A percentile compares a stretch with the other conserved stretches of the same genome.
These are phyloP conservation scores for Carpatolechia fugitivella DNA, from an alignment of 2,888 invertebrate species.

Conservation along the genomic window DNA sequence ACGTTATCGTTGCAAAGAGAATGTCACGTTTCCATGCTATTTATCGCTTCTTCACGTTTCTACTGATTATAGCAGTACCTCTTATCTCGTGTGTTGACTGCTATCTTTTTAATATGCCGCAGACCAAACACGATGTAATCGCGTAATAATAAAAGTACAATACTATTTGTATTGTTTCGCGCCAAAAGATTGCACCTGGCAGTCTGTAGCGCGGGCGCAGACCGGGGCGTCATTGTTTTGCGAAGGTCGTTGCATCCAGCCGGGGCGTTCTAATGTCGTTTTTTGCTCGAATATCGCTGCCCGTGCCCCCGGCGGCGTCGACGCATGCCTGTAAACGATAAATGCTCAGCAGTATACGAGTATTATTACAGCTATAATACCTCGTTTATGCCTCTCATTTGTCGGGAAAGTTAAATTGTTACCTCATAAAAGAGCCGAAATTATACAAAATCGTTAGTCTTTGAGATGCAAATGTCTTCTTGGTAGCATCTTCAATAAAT, in stretches of 20 bases:
- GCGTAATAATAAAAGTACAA: background rate
- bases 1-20: background rate
- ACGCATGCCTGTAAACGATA: slow-evolving; percentile 25
- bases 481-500: background rate
- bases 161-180: slow-evolving; percentile 21
- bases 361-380: slow-evolving; percentile 19
- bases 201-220: slow-evolving; percentile 38
- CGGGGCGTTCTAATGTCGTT: slow-evolving; percentile 55
- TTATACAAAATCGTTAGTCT: background rate
- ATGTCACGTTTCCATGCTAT: slow-evolving; percentile 3
- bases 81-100: background rate
- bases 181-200: slow-evolving; percentile 42
- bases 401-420: slow-evolving; percentile 1
- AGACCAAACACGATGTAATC: background rate
- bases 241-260: slow-evolving; percentile 59
- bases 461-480: slow-evolving; percentile 1
- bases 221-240: slow-evolving; percentile 40
- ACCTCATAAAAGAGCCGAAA: slow-evolving; percentile 3
- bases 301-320: slow-evolving; percentile 31
- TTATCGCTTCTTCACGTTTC: slow-evolving; percentile 9
- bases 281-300: slow-evolving; percentile 36
- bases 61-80: slow-evolving; percentile 3
- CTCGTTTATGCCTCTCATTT: slow-evolving; percentile 1
- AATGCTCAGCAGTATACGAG: slow-evolving; percentile 8
- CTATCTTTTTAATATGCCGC: background rate